phyloP scores from a whole-genome alignment of 2,113 vertebrate species.

The Orcinus orca region DNA sequence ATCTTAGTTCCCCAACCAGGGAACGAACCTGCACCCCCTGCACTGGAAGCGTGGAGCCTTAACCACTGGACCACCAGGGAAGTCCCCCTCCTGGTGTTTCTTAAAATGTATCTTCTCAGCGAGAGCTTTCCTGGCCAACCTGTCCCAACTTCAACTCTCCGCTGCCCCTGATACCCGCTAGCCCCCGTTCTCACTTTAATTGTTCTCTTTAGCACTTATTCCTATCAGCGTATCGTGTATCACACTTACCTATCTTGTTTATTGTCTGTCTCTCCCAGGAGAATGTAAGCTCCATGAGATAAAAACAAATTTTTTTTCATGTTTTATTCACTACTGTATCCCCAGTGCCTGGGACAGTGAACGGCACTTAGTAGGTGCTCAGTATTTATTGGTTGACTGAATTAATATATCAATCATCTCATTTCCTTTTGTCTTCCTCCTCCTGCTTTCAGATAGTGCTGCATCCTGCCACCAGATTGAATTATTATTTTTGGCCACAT shows the following conservation, averaged over 20 bases:
- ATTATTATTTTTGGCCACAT: neutral
- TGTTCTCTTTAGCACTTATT: neutral
- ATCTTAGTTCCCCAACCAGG: no score
- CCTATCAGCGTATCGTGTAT: neutral
- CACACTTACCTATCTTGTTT: neutral
- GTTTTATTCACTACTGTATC: neutral
- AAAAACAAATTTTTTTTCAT: neutral
- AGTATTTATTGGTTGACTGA: neutral
- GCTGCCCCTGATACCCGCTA: neutral
- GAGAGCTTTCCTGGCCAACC: neutral
- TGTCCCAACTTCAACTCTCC: neutral
- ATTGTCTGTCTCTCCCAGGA: neutral
- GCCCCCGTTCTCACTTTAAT: accelerated
- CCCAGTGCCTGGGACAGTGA: neutral
- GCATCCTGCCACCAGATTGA: neutral
- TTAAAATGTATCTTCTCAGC: neutral
- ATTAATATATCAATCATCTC: neutral
- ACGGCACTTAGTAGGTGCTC: neutral
- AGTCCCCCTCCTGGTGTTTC: neutral
- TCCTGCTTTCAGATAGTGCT: neutral
- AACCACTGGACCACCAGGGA: no score
- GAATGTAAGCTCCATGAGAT: neutral
- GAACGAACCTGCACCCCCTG: no score
- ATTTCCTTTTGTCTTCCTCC: neutral
- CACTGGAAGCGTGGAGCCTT: no score